These are phyloP conservation scores for Indri indri DNA, from an alignment of 2,113 vertebrate genomes.

Conservation along the genomic window DNA sequence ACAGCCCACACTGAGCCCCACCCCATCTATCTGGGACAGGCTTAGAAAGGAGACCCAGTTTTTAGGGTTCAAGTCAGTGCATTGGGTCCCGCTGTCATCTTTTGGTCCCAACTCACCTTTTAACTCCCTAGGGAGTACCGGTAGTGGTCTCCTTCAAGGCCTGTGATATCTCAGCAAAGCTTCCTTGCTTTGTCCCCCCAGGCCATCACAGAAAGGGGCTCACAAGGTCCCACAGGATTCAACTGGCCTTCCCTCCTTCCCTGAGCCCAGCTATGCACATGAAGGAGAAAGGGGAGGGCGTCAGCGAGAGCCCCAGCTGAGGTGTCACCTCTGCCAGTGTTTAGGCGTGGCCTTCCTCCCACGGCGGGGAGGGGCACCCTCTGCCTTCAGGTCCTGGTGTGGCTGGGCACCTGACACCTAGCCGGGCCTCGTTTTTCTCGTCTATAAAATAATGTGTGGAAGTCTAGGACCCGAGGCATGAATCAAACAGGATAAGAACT, in stretches of 20 bases:
- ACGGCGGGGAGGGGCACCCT: too few relatives aligned
- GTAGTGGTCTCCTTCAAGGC: neutral
- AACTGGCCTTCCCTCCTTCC: neutral
- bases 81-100: neutral
- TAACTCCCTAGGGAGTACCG: neutral
- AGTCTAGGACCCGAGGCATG: neutral
- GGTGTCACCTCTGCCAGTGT: neutral
- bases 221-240: neutral
- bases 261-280: fast-evolving
- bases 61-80: neutral
- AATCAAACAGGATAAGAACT: neutral
- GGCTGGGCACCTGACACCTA: too few relatives aligned
- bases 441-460: neutral
- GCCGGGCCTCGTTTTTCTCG: too few relatives aligned
- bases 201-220: neutral
- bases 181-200: neutral
- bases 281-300: neutral
- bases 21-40: neutral
- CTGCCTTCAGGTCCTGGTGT: fast-evolving
- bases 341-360: neutral
- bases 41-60: too few relatives aligned
- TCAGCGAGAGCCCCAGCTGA: neutral
- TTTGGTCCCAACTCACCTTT: neutral
- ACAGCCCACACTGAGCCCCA: neutral
- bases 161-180: neutral